Evolutionary conservation across 2,888 invertebrate genomes (phyloP).

Genomic region (Candidula unifasciata): DNA sequence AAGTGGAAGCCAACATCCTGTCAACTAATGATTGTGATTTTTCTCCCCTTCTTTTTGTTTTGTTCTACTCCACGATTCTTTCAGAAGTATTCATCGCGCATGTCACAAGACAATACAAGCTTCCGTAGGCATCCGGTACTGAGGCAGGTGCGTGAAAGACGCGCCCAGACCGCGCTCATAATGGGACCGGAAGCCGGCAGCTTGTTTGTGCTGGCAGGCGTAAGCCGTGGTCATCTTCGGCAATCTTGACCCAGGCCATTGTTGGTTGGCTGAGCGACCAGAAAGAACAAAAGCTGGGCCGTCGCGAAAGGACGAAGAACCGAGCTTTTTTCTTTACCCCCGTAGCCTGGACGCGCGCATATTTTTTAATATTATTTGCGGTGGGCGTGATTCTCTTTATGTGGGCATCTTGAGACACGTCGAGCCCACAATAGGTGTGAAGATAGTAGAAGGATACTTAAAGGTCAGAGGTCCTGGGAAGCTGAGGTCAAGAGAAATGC

Average conservation of each 20-base stretch:
- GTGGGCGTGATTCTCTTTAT: constrained; percentile 36
- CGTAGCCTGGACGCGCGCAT: constrained; percentile 10
- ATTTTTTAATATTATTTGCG: constrained; percentile 42
- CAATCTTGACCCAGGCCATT: constrained; percentile 45
- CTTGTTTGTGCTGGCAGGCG: constrained; percentile 27
- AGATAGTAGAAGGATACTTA: constrained; percentile 42
- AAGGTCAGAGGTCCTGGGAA: constrained; percentile 51
- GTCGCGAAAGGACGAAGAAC: background rate
- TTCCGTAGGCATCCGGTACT: constrained; percentile 34
- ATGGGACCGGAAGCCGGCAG: constrained; percentile 33
- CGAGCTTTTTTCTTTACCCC: background rate
- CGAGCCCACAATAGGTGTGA: constrained; percentile 34
- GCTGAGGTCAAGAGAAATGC: constrained; percentile 44
- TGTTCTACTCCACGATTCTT: background rate
- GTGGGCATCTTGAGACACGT: constrained; percentile 44
- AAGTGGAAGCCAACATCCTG: constrained; percentile 34
- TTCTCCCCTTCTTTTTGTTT: background rate
- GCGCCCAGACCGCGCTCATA: constrained; percentile 13
- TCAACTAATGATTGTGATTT: background rate
- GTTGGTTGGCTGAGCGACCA: constrained; percentile 15
- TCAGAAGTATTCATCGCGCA: constrained; percentile 24
- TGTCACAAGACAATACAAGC: constrained; percentile 38
- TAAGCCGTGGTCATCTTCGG: constrained; percentile 48
- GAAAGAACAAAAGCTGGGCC: background rate
- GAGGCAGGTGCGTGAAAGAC: constrained; percentile 37